Evolutionary conservation across 2,797 vertebrate species (phyloP), one percentile per base, ranked within the genome.

Genomic region (Cuculus canorus): DNA sequence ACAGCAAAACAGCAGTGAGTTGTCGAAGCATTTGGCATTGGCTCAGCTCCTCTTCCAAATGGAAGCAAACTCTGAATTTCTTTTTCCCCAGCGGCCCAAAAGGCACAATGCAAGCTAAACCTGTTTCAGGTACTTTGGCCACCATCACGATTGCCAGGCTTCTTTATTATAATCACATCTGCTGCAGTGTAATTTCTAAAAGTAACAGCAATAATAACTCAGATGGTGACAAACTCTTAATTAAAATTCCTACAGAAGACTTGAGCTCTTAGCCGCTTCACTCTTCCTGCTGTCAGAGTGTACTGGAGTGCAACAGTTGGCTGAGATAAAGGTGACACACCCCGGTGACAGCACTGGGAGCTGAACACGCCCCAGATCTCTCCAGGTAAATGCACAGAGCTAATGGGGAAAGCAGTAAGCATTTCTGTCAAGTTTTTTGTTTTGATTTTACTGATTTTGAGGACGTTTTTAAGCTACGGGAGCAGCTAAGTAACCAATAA

Each of bases 151-250:
- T 60, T 85, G 32, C 53, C 43, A 68, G 45, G 39, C 69, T 92
- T 80, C 71, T 93, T 84, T 82, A 85, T 82, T 68, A 56, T 65
- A 65, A 80, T 86, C 90, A 92, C 92, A 89, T 75, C 71, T 77
- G 79, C 48, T 52, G 57, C 77, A 92, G 4, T 92, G 73, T 85
- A 95, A 96, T 95, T 94, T 69, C 86, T 90, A 69, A 96, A 96
- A 95, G 69, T 95, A 91, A 72, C 32, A 16, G 35, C 63, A 84
- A 89, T 68, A 95, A 89, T 95, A 95, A 93, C 75, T 96, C 72
- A 95, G 30, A 75, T 37, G 50, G 57, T 91, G 95, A 77, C 90
- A 94, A 80, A 69, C 65, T 82, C 52, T 82, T 92, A 95, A 94
- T 95, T 91, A 91, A 91, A 92, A 82, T 78, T 35, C 10, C 45